phyloP scores from a whole-genome alignment of 2,113 vertebrate genomes.

The Hypomesus transpacificus region DNA sequence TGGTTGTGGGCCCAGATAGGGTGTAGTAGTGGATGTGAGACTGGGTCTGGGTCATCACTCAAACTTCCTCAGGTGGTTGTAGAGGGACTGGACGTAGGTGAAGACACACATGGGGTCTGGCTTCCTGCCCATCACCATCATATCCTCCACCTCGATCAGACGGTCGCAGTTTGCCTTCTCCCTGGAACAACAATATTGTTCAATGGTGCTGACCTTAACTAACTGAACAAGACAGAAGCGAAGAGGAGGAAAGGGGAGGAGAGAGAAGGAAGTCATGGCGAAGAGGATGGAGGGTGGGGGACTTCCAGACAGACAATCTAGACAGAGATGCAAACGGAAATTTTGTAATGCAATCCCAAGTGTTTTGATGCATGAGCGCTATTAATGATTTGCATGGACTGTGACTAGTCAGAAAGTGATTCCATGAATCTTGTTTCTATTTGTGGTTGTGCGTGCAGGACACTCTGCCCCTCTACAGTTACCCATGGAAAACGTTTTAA shows the following conservation, averaged over 20 bases:
- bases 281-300: not conserved
- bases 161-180: constrained; percentile 89
- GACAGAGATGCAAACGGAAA: constrained; percentile 38
- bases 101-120: constrained; percentile 99
- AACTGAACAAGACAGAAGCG: not conserved
- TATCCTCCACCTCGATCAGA: constrained; percentile 97
- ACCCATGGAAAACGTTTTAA: no score
- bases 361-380: constrained; percentile 19
- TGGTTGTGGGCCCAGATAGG: no score
- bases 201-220: no score
- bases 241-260: constrained; percentile 8
- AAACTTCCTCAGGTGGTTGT: constrained; percentile 92
- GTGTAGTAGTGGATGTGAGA: no score
- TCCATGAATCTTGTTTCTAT: not conserved
- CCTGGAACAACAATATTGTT: constrained; percentile 64
- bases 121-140: constrained; percentile 96
- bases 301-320: constrained; percentile 20
- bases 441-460: not conserved
- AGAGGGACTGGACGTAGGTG: constrained; percentile 96
- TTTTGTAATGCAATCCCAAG: constrained; percentile 33
- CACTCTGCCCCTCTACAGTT: not conserved
- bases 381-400: constrained; percentile 18
- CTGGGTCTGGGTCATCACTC: constrained; percentile 70
- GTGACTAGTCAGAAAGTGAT: not conserved
- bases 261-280: constrained; percentile 9